Base-by-base conservation (phyloP, 2,113 vertebrate species). In the Mustela lutreola region DNA sequence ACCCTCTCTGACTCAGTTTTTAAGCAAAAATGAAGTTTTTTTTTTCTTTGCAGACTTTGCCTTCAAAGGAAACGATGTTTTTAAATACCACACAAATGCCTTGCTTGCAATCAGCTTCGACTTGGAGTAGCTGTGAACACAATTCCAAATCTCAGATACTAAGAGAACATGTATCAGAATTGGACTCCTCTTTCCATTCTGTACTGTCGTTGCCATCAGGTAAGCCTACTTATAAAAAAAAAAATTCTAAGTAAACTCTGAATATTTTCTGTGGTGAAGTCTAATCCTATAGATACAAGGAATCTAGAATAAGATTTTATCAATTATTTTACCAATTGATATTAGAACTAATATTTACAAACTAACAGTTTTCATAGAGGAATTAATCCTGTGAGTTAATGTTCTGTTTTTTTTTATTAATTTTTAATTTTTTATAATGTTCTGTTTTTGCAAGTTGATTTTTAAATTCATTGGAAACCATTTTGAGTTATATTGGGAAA, bases 171-270 rank as follows among this genome's bases (percentile, higher is more conserved):
- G 98, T 98, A 70, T 98, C 98, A 94, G 97, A 98, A 94, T 48
- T 99, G 96, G 99, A 99, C 84, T 98, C 98, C 73, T 98, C 98
- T 95, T 98, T 99, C 92, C 99, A 99, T 86, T 97, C 98, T 4
- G 98, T 99, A 53, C 88, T 98, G 8, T 99, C 99, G 85, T 97
- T 99, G 91, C 98, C 99, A 76, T 99, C 99, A 98, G 99, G 99
- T 99, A 98, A 97, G 98, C 50, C 33, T 65, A 39, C 28, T 79
- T 48, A 70, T 63, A 50, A 70, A 73, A 50, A 73, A 73, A 73
- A 73, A 70, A 26, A 63, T 31, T 62, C 33, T 65, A 36, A 96
- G 18, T 42, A 73, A 86, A 86, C 45, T 86, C 28, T 78, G 21
- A 88, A 14, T 91, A 45, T 73, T 89, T 76, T 80, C 63, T 75